Conservation (phyloP, 64 coral and sea anemone species). For the Montipora foliosa region DNA sequence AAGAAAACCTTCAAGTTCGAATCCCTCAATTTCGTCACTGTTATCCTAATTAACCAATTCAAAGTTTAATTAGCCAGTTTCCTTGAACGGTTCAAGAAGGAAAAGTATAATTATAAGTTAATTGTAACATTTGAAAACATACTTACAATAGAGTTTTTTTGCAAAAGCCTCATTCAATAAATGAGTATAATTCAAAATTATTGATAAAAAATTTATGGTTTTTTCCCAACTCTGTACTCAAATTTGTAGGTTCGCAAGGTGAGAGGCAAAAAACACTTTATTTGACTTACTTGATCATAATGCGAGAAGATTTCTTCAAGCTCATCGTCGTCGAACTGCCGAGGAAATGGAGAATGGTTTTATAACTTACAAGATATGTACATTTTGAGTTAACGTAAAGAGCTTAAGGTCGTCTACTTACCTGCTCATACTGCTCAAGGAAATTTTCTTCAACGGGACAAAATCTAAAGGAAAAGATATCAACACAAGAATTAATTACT, state of each 20-base stretch:
- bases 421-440: conserved; percentile 50
- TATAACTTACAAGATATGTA: too few species aligned
- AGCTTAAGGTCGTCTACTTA: background rate
- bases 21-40: conserved; percentile 36
- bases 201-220: too few species aligned
- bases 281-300: conserved; percentile 48
- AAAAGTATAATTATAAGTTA: too few species aligned
- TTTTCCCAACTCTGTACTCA: background rate
- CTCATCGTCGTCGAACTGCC: conserved; percentile 22
- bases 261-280: background rate
- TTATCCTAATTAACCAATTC: conserved; percentile 1
- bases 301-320: conserved; percentile 62
- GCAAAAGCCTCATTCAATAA: too few species aligned
- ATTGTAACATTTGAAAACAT: too few species aligned
- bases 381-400: background rate
- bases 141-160: too few species aligned
- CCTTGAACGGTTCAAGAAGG: background rate
- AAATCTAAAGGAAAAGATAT: background rate
- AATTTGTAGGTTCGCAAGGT: background rate
- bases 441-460: conserved; percentile 63
- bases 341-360: background rate
- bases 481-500: background rate
- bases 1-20: conserved; percentile 25
- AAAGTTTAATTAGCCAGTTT: background rate
- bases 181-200: too few species aligned